Evolutionary conservation across 2,888 invertebrate genomes (phyloP).

Genomic region (Thecophora atra): DNA sequence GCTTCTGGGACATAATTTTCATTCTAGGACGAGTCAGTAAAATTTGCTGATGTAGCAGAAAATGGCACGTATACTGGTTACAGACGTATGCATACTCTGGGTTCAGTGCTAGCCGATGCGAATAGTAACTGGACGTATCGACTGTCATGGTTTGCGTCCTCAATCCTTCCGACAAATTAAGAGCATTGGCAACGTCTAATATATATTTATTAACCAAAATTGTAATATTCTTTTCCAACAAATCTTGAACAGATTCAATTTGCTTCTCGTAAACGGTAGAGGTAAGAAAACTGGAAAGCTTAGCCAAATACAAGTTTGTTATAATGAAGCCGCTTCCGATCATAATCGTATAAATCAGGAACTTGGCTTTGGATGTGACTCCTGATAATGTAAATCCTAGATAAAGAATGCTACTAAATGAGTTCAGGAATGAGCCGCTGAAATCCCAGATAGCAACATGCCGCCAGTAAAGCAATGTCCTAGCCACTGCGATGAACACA

Average conservation of each 20-base stretch:
- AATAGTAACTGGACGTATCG: background rate
- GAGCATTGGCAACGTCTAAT: background rate
- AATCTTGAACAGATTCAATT: conserved; percentile 28
- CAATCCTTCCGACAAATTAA: background rate
- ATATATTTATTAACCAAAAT: conserved; percentile 10
- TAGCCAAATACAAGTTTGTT: conserved; percentile 27
- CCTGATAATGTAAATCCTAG: background rate
- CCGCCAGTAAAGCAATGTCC: conserved; percentile 15
- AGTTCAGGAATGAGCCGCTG: conserved; percentile 22
- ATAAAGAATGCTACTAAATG: conserved; percentile 27
- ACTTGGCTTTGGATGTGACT: background rate
- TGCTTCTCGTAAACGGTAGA: conserved; percentile 31
- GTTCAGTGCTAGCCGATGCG: conserved; percentile 40
- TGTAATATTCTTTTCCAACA: conserved; percentile 25
- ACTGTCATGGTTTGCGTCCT: conserved; percentile 1
- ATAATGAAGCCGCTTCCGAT: conserved; percentile 33
- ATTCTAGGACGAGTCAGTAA: conserved; percentile 42
- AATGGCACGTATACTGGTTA: conserved; percentile 41
- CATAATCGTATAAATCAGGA: background rate
- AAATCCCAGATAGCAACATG: conserved; percentile 24
- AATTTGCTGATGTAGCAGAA: conserved; percentile 49
- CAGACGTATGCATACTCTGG: conserved; percentile 40
- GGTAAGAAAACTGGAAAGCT: conserved; percentile 35
- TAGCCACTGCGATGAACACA: conserved; percentile 5
- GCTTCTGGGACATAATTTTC: conserved; percentile 37